A percentile compares a stretch with the other conserved stretches of the same genome.
phyloP scores from a whole-genome alignment of 2,113 vertebrate genomes.

The Aphyosemion australe region DNA sequence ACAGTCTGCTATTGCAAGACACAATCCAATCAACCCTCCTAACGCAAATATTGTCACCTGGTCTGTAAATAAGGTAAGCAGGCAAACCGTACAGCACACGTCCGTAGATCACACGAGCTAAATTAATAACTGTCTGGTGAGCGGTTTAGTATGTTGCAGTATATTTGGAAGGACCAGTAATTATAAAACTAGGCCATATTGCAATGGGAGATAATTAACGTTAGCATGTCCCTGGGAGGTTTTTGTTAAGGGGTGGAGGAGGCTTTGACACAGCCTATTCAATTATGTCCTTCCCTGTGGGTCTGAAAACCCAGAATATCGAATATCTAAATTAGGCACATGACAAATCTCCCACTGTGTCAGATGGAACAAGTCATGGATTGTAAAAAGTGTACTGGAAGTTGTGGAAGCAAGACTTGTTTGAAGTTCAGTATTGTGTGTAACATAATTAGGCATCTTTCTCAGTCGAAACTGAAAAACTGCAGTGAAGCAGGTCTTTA shows the following conservation, averaged over 20 bases:
- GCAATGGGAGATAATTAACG: conserved; percentile 85
- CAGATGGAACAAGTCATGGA: conserved; percentile 59
- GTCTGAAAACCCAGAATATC: conserved; percentile 72
- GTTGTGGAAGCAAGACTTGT: conserved; percentile 24
- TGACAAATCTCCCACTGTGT: conserved; percentile 73
- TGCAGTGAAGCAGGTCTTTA: too few species aligned
- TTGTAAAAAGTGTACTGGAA: conserved; percentile 42
- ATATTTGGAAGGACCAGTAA: conserved; percentile 85
- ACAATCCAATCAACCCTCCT: conserved; percentile 30
- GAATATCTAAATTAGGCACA: conserved; percentile 82
- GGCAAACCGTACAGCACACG: conserved; percentile 29
- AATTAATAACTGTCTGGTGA: conserved; percentile 66
- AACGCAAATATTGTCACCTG: conserved; percentile 43
- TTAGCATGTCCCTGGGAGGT: conserved; percentile 78
- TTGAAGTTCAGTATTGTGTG: conserved; percentile 6
- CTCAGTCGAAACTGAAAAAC: too few species aligned
- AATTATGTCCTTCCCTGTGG: conserved; percentile 82
- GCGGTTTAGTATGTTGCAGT: conserved; percentile 68
- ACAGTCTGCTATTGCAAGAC: conserved; percentile 7
- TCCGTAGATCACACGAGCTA: conserved; percentile 39
- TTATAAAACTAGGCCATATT: conserved; percentile 87
- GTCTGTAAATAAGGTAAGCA: conserved; percentile 60
- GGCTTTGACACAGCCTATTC: conserved; percentile 84
- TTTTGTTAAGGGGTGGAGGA: conserved; percentile 63
- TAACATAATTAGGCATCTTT: conserved; percentile 10